Evolutionary conservation across 2,888 invertebrate species (phyloP).

Genomic region (Adela reaumurella): DNA sequence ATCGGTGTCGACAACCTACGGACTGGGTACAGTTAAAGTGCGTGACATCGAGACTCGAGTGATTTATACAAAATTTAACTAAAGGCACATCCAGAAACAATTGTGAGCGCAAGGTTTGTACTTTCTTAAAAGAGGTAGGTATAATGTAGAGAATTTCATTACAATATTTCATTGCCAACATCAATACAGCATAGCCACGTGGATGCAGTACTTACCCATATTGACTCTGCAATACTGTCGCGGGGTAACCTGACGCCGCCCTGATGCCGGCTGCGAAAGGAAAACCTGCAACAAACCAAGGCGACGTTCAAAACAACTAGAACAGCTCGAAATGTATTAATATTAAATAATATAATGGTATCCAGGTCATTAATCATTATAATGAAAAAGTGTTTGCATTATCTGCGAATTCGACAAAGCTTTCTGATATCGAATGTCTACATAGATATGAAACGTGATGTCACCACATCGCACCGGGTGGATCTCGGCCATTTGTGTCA

Average conservation of each 20-base stretch:
- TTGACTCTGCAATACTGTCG: slow-evolving; percentile 68
- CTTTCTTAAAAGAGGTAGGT: no score
- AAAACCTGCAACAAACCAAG: slow-evolving; percentile 54
- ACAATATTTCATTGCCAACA: no score
- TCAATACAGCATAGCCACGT: neutral
- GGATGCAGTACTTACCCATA: slow-evolving; percentile 70
- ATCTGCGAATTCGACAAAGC: neutral
- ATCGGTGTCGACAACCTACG: neutral
- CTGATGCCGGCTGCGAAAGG: slow-evolving; percentile 73
- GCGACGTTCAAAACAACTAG: no score
- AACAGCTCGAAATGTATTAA: slow-evolving; percentile 3
- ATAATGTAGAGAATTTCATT: no score
- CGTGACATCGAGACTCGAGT: neutral
- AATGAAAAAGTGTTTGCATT: neutral
- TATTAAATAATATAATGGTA: slow-evolving; percentile 8
- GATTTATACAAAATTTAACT: no score
- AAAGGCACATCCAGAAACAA: neutral
- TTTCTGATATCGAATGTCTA: neutral
- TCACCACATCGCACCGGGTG: no score
- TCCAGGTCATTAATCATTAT: no score
- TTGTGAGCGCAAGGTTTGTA: no score
- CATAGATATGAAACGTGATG: neutral
- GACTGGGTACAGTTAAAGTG: neutral
- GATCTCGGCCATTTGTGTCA: neutral
- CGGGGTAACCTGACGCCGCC: slow-evolving; percentile 64